Conservation (phyloP, 2,797 vertebrate species). For the Molothrus aeneus region DNA sequence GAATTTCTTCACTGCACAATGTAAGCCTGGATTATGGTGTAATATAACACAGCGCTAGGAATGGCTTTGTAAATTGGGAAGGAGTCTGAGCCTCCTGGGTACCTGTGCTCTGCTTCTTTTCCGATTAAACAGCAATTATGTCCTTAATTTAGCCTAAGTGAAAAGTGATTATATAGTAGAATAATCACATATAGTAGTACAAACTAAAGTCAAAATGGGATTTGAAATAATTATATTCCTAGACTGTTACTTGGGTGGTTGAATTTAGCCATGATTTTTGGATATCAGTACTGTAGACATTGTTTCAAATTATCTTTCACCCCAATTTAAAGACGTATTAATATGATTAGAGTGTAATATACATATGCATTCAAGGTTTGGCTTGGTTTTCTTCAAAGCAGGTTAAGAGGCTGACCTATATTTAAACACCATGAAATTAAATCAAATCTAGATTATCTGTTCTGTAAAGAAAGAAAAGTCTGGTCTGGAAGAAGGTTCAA, state of each 20-base stretch:
- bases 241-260: background rate
- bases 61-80: background rate
- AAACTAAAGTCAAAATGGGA: background rate
- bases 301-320: background rate
- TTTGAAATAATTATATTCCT: background rate
- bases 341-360: background rate
- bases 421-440: background rate
- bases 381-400: background rate
- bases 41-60: background rate
- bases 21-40: background rate
- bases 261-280: background rate
- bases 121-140: background rate
- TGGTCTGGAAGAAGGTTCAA: background rate
- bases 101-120: background rate
- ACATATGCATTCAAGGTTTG: background rate
- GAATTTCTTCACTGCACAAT: background rate
- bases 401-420: background rate
- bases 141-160: background rate
- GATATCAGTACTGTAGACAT: background rate
- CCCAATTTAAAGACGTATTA: background rate
- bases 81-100: background rate
- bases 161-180: background rate
- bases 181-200: background rate
- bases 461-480: background rate
- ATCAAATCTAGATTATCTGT: background rate